Evolutionary conservation across 1,140 invertebrate genomes (phyloP), one percentile per base, ranked within the genome.

Genomic region (Drosophila insularis): DNA sequence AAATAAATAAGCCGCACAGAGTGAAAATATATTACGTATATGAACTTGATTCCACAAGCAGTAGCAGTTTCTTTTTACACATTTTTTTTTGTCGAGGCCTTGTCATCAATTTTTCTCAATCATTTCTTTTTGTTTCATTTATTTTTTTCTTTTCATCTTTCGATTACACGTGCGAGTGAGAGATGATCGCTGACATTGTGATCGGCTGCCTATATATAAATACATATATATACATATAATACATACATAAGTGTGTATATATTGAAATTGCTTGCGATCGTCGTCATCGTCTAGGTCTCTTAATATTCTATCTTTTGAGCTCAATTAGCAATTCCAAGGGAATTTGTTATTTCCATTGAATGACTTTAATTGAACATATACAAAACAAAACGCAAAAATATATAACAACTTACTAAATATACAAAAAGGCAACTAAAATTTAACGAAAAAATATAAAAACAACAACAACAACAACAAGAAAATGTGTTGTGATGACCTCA

Each of bases 241-340:
- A n/a, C n/a, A n/a, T n/a, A n/a, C n/a, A n/a, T n/a, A n/a, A n/a
- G n/a, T n/a, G n/a, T 19, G 1, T 2, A 0, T 50, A 50, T 11
- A 50, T 50, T 19, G 17, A 50, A 50, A 50, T 50, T 19, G 43
- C 11, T 50, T 10, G 17, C 43, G 43, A 50, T 50, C 43, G 35
- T 37, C 32, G 43, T 50, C 43, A 50, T 50, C 43, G 43, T 50
- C 43, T 50, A 50, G 17, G 8, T 50, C 43, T 50, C 19, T 4
- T 19, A 17, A 14, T 46, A 7, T 50, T 50, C 43, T 50, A 50
- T 50, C 43, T 50, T 50, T 50, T 50, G 43, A 50, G 17, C 43
- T 46, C 19, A 50, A 50, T 50, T 50, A 50, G 43, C 43, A 50
- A 50, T 50, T 50, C 43, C 43, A 50, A 50, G 43, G 43, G 43